Conservation (phyloP, 2,888 invertebrate species). For the Drosophila tanythrix region DNA sequence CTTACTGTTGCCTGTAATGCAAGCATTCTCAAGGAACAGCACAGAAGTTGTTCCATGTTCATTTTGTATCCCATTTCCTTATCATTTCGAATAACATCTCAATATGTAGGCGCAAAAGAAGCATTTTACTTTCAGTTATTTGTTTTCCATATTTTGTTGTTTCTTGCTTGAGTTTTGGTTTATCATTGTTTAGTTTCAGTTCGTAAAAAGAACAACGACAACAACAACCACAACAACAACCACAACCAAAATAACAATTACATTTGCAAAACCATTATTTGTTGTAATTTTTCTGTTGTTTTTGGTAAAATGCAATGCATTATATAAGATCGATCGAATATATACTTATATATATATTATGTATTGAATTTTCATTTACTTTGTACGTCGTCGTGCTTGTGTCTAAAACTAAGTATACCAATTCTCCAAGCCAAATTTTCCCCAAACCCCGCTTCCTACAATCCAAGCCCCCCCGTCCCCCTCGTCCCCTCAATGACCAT, state of each 20-base stretch:
- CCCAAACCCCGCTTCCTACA: background rate
- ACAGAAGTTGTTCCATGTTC: background rate
- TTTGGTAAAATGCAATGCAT: conserved; percentile 69
- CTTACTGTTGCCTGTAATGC: conserved; percentile 1
- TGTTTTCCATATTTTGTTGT: background rate
- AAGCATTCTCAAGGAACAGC: background rate
- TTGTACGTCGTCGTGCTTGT: conserved; percentile 78
- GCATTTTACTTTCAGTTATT: background rate
- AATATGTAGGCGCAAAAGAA: background rate
- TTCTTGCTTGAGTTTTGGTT: conserved; percentile 1
- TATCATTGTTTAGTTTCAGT: conserved; percentile 10
- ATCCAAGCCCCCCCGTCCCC: background rate
- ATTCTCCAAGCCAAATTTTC: conserved; percentile 37
- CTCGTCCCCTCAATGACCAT: conserved; percentile 3
- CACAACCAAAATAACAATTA: conserved; percentile 13
- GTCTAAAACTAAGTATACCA: conserved; percentile 72
- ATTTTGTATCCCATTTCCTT: background rate
- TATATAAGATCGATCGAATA: conserved; percentile 66
- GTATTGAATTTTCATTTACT: conserved; percentile 67
- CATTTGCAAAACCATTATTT: conserved; percentile 29
- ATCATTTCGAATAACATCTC: background rate
- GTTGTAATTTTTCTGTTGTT: conserved; percentile 39
- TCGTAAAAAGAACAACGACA: background rate
- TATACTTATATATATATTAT: conserved; percentile 61
- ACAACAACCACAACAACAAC: conserved; percentile 2